Base-by-base conservation (phyloP, 2,888 invertebrate species). In the Pteria penguin region DNA sequence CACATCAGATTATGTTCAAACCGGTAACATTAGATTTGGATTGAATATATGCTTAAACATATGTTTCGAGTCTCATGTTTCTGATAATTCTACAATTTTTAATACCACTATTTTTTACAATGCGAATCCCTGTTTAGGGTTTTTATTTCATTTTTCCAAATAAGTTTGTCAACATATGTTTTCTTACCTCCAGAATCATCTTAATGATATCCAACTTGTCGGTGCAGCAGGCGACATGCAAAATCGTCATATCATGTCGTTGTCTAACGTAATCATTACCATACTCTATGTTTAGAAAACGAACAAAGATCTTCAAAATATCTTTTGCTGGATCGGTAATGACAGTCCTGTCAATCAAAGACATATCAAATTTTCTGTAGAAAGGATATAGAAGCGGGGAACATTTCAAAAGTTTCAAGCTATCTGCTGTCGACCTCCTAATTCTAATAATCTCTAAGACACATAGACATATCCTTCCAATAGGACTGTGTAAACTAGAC, bases 131-230 rank as follows among this genome's bases (percentile, higher is more conserved):
- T 45, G 45, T 45, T 18, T 45, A 18, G 8, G 14, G 45, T 45
- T 45, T 45, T 45, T 18, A 11, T 45, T 45, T 45, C 45, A 45
- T 45, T 45, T 45, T 45, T 45, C 14, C 45, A 45, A 11, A 45
- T 45, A 11, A 18, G 14, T 45, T 8, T 18, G n/a, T 24, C 3
- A 61, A 4, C 4, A 5, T 2, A 0, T 24, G 26, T 22, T 24
- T 22, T 36, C 22, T 27, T 67, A 67, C 68, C 68, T 68, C 18
- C 14, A 32, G 26, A 22, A 68, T 58, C 68, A 68, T 32, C 33
- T 74, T 70, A 22, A 73, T 69, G 36, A 78, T 32, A 2, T 74
- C 61, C 22, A 60, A 24, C 33, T 80, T 71, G 54, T 60, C 69
- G 18, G 71, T 58, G 27, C 45, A 26, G 33, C 60, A 61, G 1